These are phyloP conservation scores for Gallinago jamesoni DNA, from an alignment of 2,113 vertebrate genomes.

Conservation along the genomic window DNA sequence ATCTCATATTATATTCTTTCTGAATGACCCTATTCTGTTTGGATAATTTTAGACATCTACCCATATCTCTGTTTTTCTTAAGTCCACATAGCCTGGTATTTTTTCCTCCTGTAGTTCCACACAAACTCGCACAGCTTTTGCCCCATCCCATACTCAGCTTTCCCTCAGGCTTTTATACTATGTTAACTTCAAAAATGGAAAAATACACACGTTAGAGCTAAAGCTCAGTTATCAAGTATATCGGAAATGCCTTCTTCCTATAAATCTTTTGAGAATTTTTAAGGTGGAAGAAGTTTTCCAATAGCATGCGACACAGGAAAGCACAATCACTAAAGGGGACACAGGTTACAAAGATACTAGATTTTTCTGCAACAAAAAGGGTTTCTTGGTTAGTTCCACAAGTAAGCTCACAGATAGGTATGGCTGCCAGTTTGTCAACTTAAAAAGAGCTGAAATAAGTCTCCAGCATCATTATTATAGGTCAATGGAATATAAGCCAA, in stretches of 20 bases:
- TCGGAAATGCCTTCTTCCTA: background rate
- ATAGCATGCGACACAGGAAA: background rate
- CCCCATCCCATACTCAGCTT: background rate
- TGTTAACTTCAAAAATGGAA: background rate
- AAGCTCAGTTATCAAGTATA: background rate
- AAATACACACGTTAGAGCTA: background rate
- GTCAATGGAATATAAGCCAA: conserved; percentile 49
- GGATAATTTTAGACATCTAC: background rate
- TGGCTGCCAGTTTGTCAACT: background rate
- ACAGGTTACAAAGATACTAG: background rate
- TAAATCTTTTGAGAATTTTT: background rate
- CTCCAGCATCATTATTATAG: conserved; percentile 10
- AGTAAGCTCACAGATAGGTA: background rate
- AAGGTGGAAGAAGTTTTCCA: background rate
- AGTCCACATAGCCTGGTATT: background rate
- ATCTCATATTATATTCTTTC: background rate
- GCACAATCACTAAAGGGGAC: background rate
- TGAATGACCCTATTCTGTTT: background rate
- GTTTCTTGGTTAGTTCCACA: background rate
- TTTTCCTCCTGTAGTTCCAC: background rate
- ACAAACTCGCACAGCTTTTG: background rate
- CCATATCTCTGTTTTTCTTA: background rate
- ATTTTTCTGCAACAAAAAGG: background rate
- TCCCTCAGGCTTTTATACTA: background rate
- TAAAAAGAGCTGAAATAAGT: conserved; percentile 22